phyloP scores from a whole-genome alignment of 2,888 invertebrate genomes.

The Adelphocoris suturalis region DNA sequence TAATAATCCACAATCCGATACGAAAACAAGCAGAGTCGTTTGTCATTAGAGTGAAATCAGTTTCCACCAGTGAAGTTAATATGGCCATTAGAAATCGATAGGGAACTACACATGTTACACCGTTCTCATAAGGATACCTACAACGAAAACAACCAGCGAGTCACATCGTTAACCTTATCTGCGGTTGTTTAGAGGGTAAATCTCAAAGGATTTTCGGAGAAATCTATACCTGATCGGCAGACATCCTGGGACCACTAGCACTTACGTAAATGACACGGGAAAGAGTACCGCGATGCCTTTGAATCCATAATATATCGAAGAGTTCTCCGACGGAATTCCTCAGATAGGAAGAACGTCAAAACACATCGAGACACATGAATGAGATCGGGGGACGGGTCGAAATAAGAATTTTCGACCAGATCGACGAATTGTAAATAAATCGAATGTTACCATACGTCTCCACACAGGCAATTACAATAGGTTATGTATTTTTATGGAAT shows the following conservation, averaged over 20 bases:
- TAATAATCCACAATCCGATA: too few relatives aligned
- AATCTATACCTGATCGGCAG: neutral
- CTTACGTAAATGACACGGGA: neutral
- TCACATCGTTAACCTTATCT: neutral
- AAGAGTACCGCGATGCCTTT: neutral
- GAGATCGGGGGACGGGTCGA: too few relatives aligned
- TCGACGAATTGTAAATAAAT: too few relatives aligned
- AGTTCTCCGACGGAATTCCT: neutral
- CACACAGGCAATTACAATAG: too few relatives aligned
- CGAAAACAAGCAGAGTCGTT: neutral
- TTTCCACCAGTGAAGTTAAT: constrained; percentile 13
- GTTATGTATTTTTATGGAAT: too few relatives aligned
- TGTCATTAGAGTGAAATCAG: constrained; percentile 6
- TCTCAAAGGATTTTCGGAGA: neutral
- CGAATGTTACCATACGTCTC: too few relatives aligned
- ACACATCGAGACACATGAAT: too few relatives aligned
- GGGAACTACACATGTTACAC: constrained; percentile 23
- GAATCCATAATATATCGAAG: neutral
- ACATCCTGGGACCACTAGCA: neutral
- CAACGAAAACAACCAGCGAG: constrained; percentile 13
- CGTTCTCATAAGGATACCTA: constrained; percentile 3
- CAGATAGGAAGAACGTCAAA: too few relatives aligned
- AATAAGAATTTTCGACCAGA: too few relatives aligned
- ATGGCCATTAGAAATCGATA: constrained; percentile 30
- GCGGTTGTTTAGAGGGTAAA: neutral